Base-by-base conservation (phyloP, 2,888 invertebrate species). In the Eupithecia exiguata region DNA sequence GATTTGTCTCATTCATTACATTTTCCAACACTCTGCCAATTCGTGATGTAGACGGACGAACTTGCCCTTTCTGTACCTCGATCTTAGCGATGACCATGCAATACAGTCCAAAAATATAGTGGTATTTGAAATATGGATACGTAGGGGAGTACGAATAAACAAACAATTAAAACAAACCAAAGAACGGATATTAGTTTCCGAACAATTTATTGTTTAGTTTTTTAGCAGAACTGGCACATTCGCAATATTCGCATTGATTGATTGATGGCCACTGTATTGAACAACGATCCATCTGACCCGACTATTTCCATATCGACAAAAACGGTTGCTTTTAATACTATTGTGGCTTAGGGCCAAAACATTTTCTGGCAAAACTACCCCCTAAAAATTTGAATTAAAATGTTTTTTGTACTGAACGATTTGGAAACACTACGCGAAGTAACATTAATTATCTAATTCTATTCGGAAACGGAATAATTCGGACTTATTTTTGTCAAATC, bases 191-290 rank as follows among this genome's bases (percentile, higher is more conserved):
- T 62, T 62, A 18, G 30, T 62, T 62, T 16, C 18, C 38, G n/a
- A 63, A 38, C 38, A 65, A 38, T 65, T 65, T 65, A n/a, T 36
- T 38, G 36, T 65, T 65, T 38, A 65, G 63, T 38, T 65, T 36
- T 65, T 65, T 35, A 36, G 18, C 9, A 38, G n/a, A n/a, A 38
- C 5, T 21, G 67, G 58, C 58, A 58, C 25, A 58, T 35, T 69
- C 18, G 69, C 72, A 75, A 74, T 74, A 70, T 70, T 71, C 68
- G 74, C 63, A 77, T 75, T 78, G 79, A 79, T 80, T 80, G 79
- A 80, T 80, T 76, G 77, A 79, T 74, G 72, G 74, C 73, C 72
- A 62, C 74, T 62, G 58, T 76, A 71, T 70, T 40, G 73, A 71
- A 71, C 70, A 73, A 70, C 63, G 16, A 69, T 53, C 65, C 58